Percentiles rank a stretch among this genome's conserved stretches.
Evolutionary conservation across 2,888 invertebrate genomes (phyloP).

Genomic region (Dendrolimus houi): DNA sequence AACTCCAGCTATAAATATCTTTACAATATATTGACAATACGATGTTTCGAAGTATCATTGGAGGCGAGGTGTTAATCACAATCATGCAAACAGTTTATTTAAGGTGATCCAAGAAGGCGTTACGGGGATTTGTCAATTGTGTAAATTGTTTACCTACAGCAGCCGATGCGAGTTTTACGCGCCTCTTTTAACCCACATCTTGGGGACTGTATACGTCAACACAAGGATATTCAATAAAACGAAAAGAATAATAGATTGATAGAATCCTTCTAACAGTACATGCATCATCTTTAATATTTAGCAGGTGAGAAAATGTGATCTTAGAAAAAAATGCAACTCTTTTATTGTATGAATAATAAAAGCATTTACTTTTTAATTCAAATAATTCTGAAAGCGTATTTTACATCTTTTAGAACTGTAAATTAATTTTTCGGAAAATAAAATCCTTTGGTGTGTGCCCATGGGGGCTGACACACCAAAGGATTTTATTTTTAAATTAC

Average conservation of each 20-base stretch:
- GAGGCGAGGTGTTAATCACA: constrained; percentile 68
- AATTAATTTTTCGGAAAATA: too few species aligned
- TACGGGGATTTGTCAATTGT: constrained; percentile 66
- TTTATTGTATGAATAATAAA: too few species aligned
- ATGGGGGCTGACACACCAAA: too few species aligned
- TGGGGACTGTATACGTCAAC: neutral
- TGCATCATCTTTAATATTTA: too few species aligned
- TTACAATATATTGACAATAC: constrained; percentile 56
- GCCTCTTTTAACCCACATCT: constrained; percentile 45
- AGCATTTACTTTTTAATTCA: too few species aligned
- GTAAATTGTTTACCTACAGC: constrained; percentile 51
- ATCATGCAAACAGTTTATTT: constrained; percentile 69
- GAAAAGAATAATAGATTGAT: neutral
- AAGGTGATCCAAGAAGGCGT: constrained; percentile 62
- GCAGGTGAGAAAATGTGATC: too few species aligned
- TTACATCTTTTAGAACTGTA: too few species aligned
- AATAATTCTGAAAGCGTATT: too few species aligned
- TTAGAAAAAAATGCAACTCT: too few species aligned
- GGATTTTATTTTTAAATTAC: too few species aligned
- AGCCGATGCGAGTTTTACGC: constrained; percentile 16
- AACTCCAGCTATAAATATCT: constrained; percentile 61
- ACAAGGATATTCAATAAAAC: neutral
- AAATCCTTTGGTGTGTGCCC: too few species aligned
- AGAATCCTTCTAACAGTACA: too few species aligned
- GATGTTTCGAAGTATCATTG: constrained; percentile 63